These are phyloP conservation scores for Spodoptera littoralis DNA, from an alignment of 2,888 invertebrate genomes.

Conservation along the genomic window DNA sequence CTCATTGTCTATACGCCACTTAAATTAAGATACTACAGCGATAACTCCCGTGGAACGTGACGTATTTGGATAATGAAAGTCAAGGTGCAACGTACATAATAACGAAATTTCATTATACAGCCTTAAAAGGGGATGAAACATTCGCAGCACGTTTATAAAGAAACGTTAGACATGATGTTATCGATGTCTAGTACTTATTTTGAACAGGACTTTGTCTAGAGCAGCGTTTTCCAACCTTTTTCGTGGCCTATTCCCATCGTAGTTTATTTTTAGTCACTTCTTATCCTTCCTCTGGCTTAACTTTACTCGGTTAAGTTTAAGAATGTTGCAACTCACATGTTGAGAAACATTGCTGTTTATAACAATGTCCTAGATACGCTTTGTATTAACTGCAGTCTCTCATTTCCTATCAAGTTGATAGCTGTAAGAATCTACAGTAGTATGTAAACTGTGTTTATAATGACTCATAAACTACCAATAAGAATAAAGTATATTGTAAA, in stretches of 20 bases:
- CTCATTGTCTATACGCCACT: slow-evolving; percentile 63
- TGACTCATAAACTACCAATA: no score
- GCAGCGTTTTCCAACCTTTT: neutral
- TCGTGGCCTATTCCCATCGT: no score
- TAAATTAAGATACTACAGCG: slow-evolving; percentile 60
- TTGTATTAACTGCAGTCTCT: neutral
- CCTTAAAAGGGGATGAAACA: slow-evolving; percentile 40
- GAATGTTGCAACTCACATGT: no score
- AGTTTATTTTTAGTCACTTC: no score
- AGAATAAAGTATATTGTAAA: no score
- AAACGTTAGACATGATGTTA: slow-evolving; percentile 39
- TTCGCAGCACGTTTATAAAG: slow-evolving; percentile 41
- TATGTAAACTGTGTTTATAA: no score
- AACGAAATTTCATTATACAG: slow-evolving; percentile 44
- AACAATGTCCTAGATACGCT: slow-evolving; percentile 7
- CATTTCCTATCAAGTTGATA: no score
- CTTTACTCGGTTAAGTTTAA: no score
- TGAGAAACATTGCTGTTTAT: slow-evolving; percentile 1
- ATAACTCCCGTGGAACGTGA: slow-evolving; percentile 61
- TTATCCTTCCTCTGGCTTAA: no score
- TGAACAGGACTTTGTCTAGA: slow-evolving; percentile 20
- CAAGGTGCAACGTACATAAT: slow-evolving; percentile 54
- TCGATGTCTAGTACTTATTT: slow-evolving; percentile 14
- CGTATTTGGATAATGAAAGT: slow-evolving; percentile 65
- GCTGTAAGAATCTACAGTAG: no score